Conservation (phyloP, 2,888 invertebrate species). For the Mythimna loreyi region DNA sequence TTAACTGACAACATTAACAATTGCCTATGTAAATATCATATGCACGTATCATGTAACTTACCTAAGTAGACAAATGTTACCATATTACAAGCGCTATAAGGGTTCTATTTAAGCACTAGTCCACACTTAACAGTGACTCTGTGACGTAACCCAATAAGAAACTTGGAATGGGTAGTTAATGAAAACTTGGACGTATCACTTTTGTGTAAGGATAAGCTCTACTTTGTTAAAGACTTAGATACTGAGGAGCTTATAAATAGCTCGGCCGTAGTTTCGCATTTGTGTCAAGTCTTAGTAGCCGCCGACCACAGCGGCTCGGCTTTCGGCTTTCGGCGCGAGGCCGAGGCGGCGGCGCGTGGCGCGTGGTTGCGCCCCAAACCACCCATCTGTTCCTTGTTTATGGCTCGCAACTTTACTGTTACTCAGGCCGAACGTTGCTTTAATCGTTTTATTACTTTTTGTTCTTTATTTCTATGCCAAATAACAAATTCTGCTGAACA, state of each 20-base stretch:
- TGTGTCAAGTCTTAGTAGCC: constrained; percentile 59
- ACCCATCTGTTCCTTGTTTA: constrained; percentile 69
- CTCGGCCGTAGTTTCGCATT: constrained; percentile 57
- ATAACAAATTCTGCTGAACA: constrained; percentile 42
- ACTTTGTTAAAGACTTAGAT: constrained; percentile 55
- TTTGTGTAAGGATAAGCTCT: constrained; percentile 50
- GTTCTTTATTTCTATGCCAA: constrained; percentile 56
- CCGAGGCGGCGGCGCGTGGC: constrained; percentile 15
- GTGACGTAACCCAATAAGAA: constrained; percentile 13
- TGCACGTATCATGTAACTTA: too few species aligned
- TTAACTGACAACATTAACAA: not conserved
- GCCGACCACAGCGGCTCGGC: constrained; percentile 55
- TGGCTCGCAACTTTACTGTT: constrained; percentile 65
- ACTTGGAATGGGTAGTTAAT: constrained; percentile 30
- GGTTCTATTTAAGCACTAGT: constrained; percentile 9
- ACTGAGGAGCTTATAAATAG: constrained; percentile 59
- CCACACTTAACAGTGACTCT: constrained; percentile 12
- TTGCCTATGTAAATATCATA: not conserved
- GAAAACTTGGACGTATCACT: constrained; percentile 45
- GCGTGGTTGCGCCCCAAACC: constrained; percentile 54
- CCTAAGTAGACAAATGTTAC: not conserved
- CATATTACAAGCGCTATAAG: not conserved
- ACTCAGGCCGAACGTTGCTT: constrained; percentile 59
- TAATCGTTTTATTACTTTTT: constrained; percentile 64
- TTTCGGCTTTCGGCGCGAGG: constrained; percentile 50